A percentile compares a stretch with the other conserved stretches of the same genome.
Conservation (phyloP, 2,888 invertebrate genomes). For the Dolichomitus sp. region DNA sequence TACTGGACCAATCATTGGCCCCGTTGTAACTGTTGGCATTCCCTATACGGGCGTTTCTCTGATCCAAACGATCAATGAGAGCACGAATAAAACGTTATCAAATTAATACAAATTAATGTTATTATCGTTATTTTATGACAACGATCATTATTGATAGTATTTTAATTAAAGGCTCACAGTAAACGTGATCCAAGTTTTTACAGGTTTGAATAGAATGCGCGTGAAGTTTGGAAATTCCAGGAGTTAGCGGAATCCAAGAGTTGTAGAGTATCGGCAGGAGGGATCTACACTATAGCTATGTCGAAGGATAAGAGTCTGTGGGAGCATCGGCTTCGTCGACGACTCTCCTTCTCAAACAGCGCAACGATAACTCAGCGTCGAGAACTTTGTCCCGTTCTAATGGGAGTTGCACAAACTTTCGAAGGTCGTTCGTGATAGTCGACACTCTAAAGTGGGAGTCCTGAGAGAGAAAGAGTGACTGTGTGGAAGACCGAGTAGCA, state of each 20-base stretch:
- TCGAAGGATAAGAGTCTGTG: conserved; percentile 18
- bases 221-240: neutral
- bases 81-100: neutral
- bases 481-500: conserved; percentile 40
- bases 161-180: neutral
- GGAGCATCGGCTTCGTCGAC: conserved; percentile 37
- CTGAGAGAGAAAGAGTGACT: conserved; percentile 18
- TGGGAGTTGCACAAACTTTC: conserved; percentile 67
- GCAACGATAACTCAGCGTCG: conserved; percentile 43
- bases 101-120: neutral
- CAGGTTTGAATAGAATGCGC: neutral
- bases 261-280: conserved; percentile 8
- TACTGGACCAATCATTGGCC: too few relatives aligned
- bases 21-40: too few relatives aligned
- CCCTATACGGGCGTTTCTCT: neutral
- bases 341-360: conserved; percentile 20
- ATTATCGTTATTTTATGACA: neutral
- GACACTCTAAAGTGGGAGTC: conserved; percentile 45
- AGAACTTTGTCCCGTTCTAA: conserved; percentile 70
- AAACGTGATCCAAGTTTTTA: conserved; percentile 2
- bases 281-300: neutral
- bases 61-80: neutral
- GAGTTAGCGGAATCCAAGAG: conserved; percentile 9
- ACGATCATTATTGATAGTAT: neutral
- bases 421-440: conserved; percentile 61